phyloP scores from a whole-genome alignment of 2,113 vertebrate species.

The Sakesphorus luctuosus region DNA sequence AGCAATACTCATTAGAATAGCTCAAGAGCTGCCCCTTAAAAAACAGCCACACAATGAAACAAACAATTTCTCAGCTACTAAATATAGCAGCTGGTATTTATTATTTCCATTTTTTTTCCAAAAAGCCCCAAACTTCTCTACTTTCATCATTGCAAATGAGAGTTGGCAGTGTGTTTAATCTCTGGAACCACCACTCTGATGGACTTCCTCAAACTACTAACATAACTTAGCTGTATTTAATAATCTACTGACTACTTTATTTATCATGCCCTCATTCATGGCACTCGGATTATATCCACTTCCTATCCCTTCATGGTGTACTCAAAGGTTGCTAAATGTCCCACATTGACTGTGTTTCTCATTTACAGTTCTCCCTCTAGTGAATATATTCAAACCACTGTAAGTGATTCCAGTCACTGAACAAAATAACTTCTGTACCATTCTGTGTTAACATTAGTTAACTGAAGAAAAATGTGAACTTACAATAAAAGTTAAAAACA shows the following conservation, averaged over 20 bases:
- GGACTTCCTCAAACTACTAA: neutral
- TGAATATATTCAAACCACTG: conserved; percentile 4
- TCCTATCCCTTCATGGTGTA: neutral
- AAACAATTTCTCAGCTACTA: conserved; percentile 15
- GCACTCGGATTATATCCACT: neutral
- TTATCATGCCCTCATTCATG: neutral
- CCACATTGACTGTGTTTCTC: neutral
- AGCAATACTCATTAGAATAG: neutral
- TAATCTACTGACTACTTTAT: neutral
- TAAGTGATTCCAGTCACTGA: conserved; percentile 44
- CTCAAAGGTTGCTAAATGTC: neutral
- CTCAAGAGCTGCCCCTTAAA: conserved; percentile 8
- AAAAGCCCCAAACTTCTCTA: neutral
- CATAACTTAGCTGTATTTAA: neutral
- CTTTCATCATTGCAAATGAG: conserved; percentile 25
- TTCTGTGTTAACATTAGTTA: neutral
- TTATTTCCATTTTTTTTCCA: neutral
- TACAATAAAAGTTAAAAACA: conserved; percentile 61
- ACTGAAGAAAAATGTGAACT: conserved; percentile 17
- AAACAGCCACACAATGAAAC: conserved; percentile 15
- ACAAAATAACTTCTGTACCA: conserved; percentile 13
- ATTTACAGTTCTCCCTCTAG: neutral
- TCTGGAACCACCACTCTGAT: neutral
- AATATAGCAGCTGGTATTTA: conserved; percentile 5
- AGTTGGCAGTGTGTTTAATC: conserved; percentile 20